These are phyloP conservation scores for Argyrosomus regius DNA, from an alignment of 2,797 vertebrate species.

Conservation along the genomic window DNA sequence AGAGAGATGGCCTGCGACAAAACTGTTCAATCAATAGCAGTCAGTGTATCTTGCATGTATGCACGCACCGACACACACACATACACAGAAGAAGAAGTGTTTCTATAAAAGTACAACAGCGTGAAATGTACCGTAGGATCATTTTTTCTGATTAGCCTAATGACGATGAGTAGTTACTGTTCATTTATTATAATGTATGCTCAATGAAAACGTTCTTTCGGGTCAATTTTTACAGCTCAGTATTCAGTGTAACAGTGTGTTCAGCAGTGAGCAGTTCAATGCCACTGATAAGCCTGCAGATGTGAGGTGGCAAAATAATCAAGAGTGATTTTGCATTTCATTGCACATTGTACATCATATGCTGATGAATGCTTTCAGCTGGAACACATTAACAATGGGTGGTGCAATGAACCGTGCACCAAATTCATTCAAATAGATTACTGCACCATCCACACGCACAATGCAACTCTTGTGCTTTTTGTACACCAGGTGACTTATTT, in stretches of 20 bases:
- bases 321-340: slow-evolving; percentile 30
- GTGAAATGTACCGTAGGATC: background rate
- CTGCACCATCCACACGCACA: background rate
- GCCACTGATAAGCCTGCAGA: slow-evolving; percentile 15
- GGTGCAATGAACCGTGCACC: slow-evolving; percentile 26
- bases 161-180: background rate
- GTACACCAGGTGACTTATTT: background rate
- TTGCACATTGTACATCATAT: slow-evolving; percentile 20
- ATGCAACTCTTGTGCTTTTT: background rate
- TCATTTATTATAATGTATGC: slow-evolving; percentile 3
- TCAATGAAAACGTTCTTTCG: background rate
- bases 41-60: slow-evolving; percentile 38
- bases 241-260: slow-evolving; percentile 6
- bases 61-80: slow-evolving; percentile 17
- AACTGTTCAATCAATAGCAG: slow-evolving; percentile 63
- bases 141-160: slow-evolving; percentile 11
- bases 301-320: slow-evolving; percentile 27
- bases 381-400: slow-evolving; percentile 31
- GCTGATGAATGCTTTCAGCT: slow-evolving; percentile 23
- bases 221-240: slow-evolving; percentile 4
- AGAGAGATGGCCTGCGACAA: slow-evolving; percentile 63
- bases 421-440: slow-evolving; percentile 29
- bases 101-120: background rate
- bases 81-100: background rate
- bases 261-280: slow-evolving; percentile 16